Conservation (phyloP, 2,888 invertebrate genomes). For the Hirtodrosophila duncani region DNA sequence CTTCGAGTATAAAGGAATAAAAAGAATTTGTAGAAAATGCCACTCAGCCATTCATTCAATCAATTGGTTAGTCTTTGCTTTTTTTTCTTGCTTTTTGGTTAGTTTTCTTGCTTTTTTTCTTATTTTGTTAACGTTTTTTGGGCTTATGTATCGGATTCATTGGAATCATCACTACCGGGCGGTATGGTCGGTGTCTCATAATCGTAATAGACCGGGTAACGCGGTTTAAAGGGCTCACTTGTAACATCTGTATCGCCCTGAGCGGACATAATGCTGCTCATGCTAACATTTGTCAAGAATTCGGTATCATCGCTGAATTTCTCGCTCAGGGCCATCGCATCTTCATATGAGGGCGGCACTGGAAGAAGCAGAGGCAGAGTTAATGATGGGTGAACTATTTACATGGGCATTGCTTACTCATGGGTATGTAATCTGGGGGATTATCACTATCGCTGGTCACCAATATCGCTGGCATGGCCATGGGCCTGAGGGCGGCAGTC, state of each 20-base stretch:
- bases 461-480: constrained; percentile 62
- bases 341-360: constrained; percentile 78
- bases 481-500: constrained; percentile 61
- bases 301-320: constrained; percentile 76
- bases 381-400: not conserved
- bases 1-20: constrained; percentile 52
- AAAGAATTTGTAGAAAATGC: constrained; percentile 52
- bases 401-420: no score
- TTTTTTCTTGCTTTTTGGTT: constrained; percentile 24
- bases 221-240: constrained; percentile 76
- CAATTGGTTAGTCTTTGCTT: constrained; percentile 25
- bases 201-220: constrained; percentile 77
- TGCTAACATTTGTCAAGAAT: constrained; percentile 75
- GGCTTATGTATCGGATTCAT: constrained; percentile 68
- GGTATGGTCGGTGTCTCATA: constrained; percentile 78
- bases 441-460: constrained; percentile 73
- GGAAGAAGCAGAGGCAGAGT: not conserved
- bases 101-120: constrained; percentile 16
- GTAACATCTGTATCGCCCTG: constrained; percentile 59
- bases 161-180: constrained; percentile 78
- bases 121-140: constrained; percentile 11
- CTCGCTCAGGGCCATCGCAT: constrained; percentile 77
- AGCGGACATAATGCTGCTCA: constrained; percentile 75
- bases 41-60: constrained; percentile 69
- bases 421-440: constrained; percentile 76